Evolutionary conservation across 2,113 vertebrate species (phyloP), one percentile per base, ranked within the genome.

Genomic region (Ammodytes marinus): DNA sequence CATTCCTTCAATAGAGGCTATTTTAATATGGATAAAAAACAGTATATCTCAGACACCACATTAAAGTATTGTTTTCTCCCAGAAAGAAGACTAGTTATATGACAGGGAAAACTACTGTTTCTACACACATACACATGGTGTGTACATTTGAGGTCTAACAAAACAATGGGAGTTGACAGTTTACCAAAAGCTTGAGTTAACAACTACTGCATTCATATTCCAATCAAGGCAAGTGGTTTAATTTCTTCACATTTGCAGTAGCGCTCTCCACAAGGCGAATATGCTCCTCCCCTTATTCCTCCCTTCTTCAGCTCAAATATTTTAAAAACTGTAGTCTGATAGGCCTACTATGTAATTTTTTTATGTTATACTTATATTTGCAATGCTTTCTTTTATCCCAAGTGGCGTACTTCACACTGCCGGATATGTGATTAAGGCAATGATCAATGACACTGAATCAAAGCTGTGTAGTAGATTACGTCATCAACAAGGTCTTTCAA

Each of bases 361-460:
- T 70, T 84, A 57, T 63, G 40, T 27, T 27, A 27, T 27, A 27
- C 27, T 27, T 13, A 37, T 14, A 5, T 68, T 50, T 80, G 42
- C 63, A 77, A 39, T 27, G 57, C 50, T 19, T 53, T 11, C 35
- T 70, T 80, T 67, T 59, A 6, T 59, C 7, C 40, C 5, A 70
- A 74, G 39, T 72, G 5, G 12, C 60, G 42, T 14, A 50, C 37
- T 11, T 65, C 47, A 9, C 1, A 15, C 55, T 79, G 78, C 61
- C 45, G 14, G 58, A 71, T 58, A 19, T 63, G 42, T 39, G 60
- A 75, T 67, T 53, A 37, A 65, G 67, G 47, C 15, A 27, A 45
- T 63, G 39, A 59, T 59, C 74, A 47, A 65, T 65, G 19, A 74
- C 52, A 46, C 52, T 61, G 61, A 66, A 79, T 78, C 57, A 77